Evolutionary conservation across 2,888 invertebrate species (phyloP).

Genomic region (Apamea sordens): DNA sequence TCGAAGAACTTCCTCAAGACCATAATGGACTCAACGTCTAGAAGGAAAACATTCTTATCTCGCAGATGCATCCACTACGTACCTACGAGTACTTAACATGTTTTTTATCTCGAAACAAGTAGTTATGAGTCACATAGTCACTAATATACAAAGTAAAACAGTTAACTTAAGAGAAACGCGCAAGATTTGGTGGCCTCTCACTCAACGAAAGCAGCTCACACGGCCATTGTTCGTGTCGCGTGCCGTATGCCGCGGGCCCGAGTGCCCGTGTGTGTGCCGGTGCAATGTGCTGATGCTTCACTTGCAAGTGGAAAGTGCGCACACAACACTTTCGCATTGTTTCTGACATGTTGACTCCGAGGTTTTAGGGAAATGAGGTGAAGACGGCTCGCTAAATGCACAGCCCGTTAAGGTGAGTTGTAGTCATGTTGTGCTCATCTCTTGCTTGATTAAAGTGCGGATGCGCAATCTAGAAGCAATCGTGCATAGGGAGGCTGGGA

Average conservation of each 20-base stretch:
- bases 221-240: slow-evolving; percentile 66
- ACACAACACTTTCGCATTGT: slow-evolving; percentile 55
- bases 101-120: background rate
- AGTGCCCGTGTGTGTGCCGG: background rate
- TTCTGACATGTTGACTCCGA: slow-evolving; percentile 36
- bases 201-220: slow-evolving; percentile 73
- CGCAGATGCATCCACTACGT: background rate
- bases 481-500: background rate
- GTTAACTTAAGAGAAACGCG: slow-evolving; percentile 65
- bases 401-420: background rate
- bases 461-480: slow-evolving; percentile 1
- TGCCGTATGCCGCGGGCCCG: slow-evolving; percentile 24
- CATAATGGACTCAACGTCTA: background rate
- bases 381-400: slow-evolving; percentile 28
- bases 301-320: slow-evolving; percentile 59
- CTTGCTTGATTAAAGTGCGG: background rate
- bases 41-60: slow-evolving; percentile 28
- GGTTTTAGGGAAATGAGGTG: slow-evolving; percentile 48
- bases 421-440: background rate
- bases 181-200: slow-evolving; percentile 67
- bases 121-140: slow-evolving; percentile 23
- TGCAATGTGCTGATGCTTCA: slow-evolving; percentile 41
- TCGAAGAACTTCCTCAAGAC: slow-evolving; percentile 13
- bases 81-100: background rate
- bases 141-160: slow-evolving; percentile 36